A percentile compares a stretch with the other conserved stretches of the same genome.
Conservation (phyloP, 2,113 vertebrate genomes). For the Malurus alboscapulatus region DNA sequence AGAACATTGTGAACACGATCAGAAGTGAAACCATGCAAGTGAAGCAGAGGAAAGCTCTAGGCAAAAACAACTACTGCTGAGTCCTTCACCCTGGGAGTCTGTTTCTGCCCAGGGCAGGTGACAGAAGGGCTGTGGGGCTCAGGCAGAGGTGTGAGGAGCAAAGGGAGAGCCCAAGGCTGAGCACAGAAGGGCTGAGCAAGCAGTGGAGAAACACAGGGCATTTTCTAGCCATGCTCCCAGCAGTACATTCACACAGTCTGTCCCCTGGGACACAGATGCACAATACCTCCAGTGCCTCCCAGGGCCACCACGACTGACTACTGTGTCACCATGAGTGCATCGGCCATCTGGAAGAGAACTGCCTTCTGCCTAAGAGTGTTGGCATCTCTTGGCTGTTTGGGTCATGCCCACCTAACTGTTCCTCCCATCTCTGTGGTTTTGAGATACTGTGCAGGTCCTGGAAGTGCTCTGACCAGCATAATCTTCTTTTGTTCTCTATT, state of each 20-base stretch:
- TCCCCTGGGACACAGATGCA: not conserved
- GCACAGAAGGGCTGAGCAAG: not conserved
- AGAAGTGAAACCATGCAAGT: not conserved
- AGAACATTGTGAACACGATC: not conserved
- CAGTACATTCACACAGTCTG: not conserved
- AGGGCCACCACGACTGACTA: not conserved
- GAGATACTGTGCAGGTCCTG: not conserved
- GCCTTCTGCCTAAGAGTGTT: not conserved
- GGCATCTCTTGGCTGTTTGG: not conserved
- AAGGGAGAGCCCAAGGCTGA: not conserved
- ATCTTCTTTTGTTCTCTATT: not conserved
- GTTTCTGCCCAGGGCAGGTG: not conserved
- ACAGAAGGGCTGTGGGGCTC: not conserved
- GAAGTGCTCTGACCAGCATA: not conserved
- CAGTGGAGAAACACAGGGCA: accelerated
- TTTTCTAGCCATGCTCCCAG: not conserved
- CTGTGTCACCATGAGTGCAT: not conserved
- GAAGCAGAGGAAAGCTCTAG: not conserved
- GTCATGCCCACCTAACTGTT: not conserved
- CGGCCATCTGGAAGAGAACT: not conserved
- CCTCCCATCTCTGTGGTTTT: not conserved
- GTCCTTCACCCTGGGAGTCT: not conserved
- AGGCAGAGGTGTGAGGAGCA: not conserved
- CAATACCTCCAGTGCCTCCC: not conserved
- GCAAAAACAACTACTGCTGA: not conserved